Evolutionary conservation across 2,888 invertebrate genomes (phyloP).

Genomic region (Pardosa pseudoannulata): DNA sequence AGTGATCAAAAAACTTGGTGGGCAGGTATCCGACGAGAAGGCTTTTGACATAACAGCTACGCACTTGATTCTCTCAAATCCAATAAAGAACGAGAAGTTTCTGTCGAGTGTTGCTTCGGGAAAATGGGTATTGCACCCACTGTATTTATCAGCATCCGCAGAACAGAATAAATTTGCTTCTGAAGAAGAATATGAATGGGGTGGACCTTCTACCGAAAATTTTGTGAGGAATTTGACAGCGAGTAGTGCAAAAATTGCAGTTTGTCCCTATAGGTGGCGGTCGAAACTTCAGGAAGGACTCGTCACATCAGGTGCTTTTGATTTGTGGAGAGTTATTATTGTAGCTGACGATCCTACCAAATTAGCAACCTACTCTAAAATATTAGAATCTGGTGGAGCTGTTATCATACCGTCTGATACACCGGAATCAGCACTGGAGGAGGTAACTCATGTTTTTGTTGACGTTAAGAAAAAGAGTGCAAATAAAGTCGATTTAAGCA

Average conservation of each 20-base stretch:
- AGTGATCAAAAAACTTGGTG: constrained; percentile 83
- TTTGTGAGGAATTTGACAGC: constrained; percentile 57
- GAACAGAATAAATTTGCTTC: constrained; percentile 82
- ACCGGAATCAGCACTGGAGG: constrained; percentile 80
- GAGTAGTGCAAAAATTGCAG: constrained; percentile 75
- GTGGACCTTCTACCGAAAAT: constrained; percentile 81
- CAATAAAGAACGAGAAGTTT: constrained; percentile 90
- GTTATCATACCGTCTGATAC: constrained; percentile 81
- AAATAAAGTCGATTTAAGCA: constrained; percentile 80
- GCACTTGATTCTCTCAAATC: constrained; percentile 86
- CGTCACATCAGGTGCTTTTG: constrained; percentile 78
- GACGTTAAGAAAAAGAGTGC: constrained; percentile 79
- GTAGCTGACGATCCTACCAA: constrained; percentile 81
- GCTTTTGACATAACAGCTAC: constrained; percentile 83
- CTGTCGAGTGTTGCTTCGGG: constrained; percentile 91
- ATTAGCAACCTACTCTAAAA: constrained; percentile 83
- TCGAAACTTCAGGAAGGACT: constrained; percentile 79
- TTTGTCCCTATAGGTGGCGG: constrained; percentile 82
- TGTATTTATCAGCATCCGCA: constrained; percentile 85
- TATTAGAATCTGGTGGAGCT: constrained; percentile 88
- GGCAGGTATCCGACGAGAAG: constrained; percentile 81
- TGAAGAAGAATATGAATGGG: constrained; percentile 92
- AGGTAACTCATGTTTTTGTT: constrained; percentile 85
- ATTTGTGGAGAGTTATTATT: constrained; percentile 79
- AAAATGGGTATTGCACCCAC: constrained; percentile 90